A percentile compares a stretch with the other conserved stretches of the same genome.
Evolutionary conservation across 2,113 vertebrate species (phyloP).

Genomic region (Odocoileus hemionus): DNA sequence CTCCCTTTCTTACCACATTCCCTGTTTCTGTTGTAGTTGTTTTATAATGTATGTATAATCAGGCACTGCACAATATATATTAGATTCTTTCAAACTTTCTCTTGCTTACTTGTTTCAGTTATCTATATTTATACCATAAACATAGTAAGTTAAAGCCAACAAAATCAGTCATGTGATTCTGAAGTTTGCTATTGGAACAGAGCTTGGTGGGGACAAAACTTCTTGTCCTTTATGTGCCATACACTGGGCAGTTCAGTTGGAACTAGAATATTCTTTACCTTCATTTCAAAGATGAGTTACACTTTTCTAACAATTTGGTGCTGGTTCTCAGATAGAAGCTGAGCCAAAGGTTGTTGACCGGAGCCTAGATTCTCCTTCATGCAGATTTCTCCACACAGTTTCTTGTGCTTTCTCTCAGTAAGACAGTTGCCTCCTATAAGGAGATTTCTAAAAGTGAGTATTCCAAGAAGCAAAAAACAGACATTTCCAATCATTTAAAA

Average conservation of each 20-base stretch:
- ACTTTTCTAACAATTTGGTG: not conserved
- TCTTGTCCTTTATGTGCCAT: not conserved
- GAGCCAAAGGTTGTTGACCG: not conserved
- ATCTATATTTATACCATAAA: not conserved
- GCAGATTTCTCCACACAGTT: not conserved
- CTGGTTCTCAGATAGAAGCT: not conserved
- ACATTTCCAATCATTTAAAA: not conserved
- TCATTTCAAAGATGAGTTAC: not conserved
- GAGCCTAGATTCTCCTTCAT: not conserved
- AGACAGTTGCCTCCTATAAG: not conserved
- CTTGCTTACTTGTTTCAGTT: not conserved
- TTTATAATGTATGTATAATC: not conserved
- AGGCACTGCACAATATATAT: not conserved
- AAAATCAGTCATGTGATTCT: not conserved
- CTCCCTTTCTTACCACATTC: not conserved
- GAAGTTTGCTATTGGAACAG: not conserved
- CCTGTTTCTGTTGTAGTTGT: not conserved
- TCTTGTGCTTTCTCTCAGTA: not conserved
- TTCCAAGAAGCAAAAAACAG: not conserved
- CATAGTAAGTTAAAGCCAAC: not conserved
- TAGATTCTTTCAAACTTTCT: not conserved
- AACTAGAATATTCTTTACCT: not conserved
- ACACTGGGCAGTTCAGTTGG: not conserved
- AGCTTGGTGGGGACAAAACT: not conserved
- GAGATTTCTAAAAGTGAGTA: not conserved